These are phyloP conservation scores for Alloplasta piceator DNA, from an alignment of 2,888 invertebrate species.

Conservation along the genomic window DNA sequence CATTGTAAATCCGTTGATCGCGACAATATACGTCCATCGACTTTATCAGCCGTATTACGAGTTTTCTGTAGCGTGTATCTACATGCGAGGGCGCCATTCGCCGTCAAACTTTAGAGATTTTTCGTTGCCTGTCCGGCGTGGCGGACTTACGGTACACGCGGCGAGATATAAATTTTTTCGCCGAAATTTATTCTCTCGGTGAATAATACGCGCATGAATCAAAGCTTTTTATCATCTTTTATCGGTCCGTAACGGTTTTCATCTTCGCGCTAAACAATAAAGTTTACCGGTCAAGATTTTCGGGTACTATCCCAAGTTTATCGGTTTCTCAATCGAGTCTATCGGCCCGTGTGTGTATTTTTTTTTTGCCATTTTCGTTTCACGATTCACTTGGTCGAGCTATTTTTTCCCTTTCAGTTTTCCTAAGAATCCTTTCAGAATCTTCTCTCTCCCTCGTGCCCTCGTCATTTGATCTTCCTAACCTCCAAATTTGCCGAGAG, in stretches of 20 bases:
- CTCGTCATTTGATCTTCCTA: too few relatives aligned
- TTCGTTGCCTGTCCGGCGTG: constrained; percentile 44
- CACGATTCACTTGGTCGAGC: too few relatives aligned
- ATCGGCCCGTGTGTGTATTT: too few relatives aligned
- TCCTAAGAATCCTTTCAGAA: too few relatives aligned
- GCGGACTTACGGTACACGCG: constrained; percentile 39
- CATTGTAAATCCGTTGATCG: constrained; percentile 84
- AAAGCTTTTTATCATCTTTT: background rate
- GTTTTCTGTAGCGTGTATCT: constrained; percentile 87
- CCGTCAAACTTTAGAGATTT: constrained; percentile 52
- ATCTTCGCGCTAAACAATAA: background rate
- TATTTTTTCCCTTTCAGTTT: too few relatives aligned
- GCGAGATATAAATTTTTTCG: background rate
- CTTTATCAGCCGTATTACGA: constrained; percentile 83
- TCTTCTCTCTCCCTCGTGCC: too few relatives aligned
- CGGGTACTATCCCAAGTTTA: too few relatives aligned
- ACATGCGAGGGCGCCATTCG: constrained; percentile 86
- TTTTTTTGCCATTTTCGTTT: too few relatives aligned
- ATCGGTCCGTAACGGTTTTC: background rate
- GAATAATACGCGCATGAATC: background rate
- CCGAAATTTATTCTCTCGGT: background rate
- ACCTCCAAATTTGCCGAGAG: too few relatives aligned
- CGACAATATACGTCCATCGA: constrained; percentile 83
- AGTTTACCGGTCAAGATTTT: too few relatives aligned
- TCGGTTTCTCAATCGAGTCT: too few relatives aligned